Percentiles rank a stretch among this genome's conserved stretches.
phyloP scores from a whole-genome alignment of 2,797 vertebrate species.

The Ispidina lecontei region DNA sequence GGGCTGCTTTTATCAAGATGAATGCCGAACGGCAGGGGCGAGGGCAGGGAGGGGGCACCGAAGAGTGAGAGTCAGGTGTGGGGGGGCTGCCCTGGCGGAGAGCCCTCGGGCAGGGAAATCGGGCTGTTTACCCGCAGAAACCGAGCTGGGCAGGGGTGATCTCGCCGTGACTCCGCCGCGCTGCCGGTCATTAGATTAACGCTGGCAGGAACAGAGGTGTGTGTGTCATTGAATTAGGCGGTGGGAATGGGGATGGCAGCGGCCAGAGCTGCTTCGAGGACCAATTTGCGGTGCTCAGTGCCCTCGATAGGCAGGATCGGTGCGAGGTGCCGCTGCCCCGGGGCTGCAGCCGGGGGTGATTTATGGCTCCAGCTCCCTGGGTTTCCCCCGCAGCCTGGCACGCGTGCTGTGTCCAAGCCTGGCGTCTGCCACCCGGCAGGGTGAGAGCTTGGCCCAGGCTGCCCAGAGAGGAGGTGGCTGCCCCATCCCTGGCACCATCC shows the following conservation, averaged over 20 bases:
- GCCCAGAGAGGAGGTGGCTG: no score
- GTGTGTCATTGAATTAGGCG: conserved; percentile 58
- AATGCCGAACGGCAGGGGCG: background rate
- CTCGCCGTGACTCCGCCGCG: background rate
- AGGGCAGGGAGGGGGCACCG: background rate
- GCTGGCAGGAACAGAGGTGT: conserved; percentile 48
- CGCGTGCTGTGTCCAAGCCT: rapidly evolving
- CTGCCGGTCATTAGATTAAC: conserved; percentile 61
- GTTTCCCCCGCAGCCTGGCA: background rate
- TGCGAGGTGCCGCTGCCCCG: background rate
- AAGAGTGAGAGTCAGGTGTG: no score
- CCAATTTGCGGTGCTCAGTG: conserved; percentile 41
- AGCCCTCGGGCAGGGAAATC: background rate
- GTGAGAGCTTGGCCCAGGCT: no score
- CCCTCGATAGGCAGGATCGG: conserved; percentile 28
- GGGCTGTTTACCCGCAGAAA: conserved; percentile 53
- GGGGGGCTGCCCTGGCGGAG: background rate
- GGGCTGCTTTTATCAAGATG: conserved; percentile 13
- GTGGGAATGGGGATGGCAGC: conserved; percentile 33
- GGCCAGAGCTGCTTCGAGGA: conserved; percentile 42
- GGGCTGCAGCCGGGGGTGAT: rapidly evolving
- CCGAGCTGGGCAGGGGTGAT: background rate
- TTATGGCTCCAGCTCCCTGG: background rate
- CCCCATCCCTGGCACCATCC: no score
- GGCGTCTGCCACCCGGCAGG: background rate